Evolutionary conservation across 1,140 invertebrate species (phyloP).

Genomic region (Reticulitermes speratus): DNA sequence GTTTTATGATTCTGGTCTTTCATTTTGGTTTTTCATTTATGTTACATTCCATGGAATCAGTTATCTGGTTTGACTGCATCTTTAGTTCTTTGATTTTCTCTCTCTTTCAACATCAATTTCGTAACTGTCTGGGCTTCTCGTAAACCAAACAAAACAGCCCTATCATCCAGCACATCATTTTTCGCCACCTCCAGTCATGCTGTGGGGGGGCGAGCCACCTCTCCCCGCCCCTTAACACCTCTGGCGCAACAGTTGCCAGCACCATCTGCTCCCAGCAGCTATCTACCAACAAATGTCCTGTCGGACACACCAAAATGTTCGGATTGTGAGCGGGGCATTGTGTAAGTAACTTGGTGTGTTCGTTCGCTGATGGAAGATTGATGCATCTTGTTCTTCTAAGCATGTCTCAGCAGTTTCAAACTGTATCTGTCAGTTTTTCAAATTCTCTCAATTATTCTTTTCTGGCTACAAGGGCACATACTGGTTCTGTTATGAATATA

Average conservation of each 20-base stretch:
- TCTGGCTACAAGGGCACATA: not conserved
- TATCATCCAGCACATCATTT: slow-evolving; percentile 22
- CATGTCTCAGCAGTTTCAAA: not conserved
- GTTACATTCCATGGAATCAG: not conserved
- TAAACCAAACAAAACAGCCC: slow-evolving; percentile 21
- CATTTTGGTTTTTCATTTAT: not conserved
- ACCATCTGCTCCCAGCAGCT: slow-evolving; percentile 17
- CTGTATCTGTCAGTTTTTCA: not conserved
- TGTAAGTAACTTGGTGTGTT: slow-evolving; percentile 59
- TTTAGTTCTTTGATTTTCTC: slow-evolving; percentile 9
- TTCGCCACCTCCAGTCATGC: slow-evolving; percentile 47
- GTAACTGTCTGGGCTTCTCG: not conserved
- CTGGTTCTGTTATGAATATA: not conserved
- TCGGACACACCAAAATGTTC: slow-evolving; percentile 62
- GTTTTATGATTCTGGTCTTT: not conserved
- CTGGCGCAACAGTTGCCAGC: slow-evolving; percentile 19
- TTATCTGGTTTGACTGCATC: not conserved
- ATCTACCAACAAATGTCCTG: slow-evolving; percentile 46
- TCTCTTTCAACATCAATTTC: not conserved
- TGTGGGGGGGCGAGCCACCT: slow-evolving; percentile 55
- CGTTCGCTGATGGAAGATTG: not conserved
- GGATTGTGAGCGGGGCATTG: slow-evolving; percentile 71
- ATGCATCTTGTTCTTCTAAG: slow-evolving; percentile 10
- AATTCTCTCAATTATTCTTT: not conserved
- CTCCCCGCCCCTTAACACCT: slow-evolving; percentile 47